A percentile compares a stretch with the other conserved stretches of the same genome.
Evolutionary conservation across 1,140 invertebrate genomes (phyloP).

Genomic region (Nasonia longicornis): DNA sequence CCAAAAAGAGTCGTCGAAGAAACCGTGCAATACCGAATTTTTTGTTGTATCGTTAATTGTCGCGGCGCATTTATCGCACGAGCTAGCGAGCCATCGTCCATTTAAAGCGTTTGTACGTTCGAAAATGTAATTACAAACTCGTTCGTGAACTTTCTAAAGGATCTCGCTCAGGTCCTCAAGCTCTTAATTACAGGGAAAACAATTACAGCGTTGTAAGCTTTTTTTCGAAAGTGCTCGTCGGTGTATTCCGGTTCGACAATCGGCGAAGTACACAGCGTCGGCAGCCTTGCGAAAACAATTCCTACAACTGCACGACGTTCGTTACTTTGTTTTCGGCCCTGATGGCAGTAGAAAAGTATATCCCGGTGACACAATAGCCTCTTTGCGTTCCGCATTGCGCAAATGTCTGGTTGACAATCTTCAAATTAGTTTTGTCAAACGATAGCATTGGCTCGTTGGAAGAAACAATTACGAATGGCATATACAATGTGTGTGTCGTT

Average conservation of each 20-base stretch:
- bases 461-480: neutral
- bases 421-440: conserved; percentile 19
- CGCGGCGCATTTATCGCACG: neutral
- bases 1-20: neutral
- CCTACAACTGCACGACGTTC: conserved; percentile 19
- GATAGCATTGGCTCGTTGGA: neutral
- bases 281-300: conserved; percentile 35
- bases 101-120: neutral
- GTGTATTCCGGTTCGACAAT: conserved; percentile 39
- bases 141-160: conserved; percentile 40
- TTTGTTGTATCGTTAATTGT: neutral
- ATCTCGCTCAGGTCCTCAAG: neutral
- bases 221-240: conserved; percentile 42
- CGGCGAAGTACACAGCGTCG: neutral
- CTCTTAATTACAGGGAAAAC: conserved; percentile 39
- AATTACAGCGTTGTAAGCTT: conserved; percentile 5
- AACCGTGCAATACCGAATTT: neutral
- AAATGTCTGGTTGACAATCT: conserved; percentile 30
- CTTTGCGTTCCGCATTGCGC: conserved; percentile 34
- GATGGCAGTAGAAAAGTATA: conserved; percentile 5
- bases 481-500: neutral
- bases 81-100: neutral
- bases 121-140: conserved; percentile 18
- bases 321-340: conserved; percentile 37
- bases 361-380: conserved; percentile 44